Conservation (phyloP, 2,113 vertebrate genomes). For the Dascyllus trimaculatus region DNA sequence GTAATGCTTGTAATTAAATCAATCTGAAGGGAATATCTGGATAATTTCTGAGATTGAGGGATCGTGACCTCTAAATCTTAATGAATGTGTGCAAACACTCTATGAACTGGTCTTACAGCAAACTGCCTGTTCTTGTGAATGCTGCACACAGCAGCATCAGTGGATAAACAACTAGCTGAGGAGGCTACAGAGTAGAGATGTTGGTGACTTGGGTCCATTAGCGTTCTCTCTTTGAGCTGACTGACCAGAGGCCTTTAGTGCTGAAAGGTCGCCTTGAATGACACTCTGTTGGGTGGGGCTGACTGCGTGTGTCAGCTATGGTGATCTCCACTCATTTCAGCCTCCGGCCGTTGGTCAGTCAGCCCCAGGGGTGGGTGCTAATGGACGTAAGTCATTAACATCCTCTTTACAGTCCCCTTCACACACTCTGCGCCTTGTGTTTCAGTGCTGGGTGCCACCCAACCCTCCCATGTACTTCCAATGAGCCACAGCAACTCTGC, state of each 20-base stretch:
- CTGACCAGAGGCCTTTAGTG: slow-evolving; percentile 8
- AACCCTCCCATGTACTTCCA: slow-evolving; percentile 76
- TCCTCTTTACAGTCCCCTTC: slow-evolving; percentile 71
- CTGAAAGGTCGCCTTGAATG: slow-evolving; percentile 57
- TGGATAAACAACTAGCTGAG: slow-evolving; percentile 38
- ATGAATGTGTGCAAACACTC: slow-evolving; percentile 7
- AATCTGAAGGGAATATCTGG: slow-evolving; percentile 23
- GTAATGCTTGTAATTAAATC: slow-evolving; percentile 38
- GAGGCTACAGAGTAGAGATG: slow-evolving; percentile 19
- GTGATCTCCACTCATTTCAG: slow-evolving; percentile 37
- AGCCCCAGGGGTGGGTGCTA: slow-evolving; percentile 67
- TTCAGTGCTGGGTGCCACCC: slow-evolving; percentile 72
- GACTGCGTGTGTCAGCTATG: slow-evolving; percentile 37
- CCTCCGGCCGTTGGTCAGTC: slow-evolving; percentile 44
- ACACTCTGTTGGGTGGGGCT: slow-evolving; percentile 42
- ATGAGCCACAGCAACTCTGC: slow-evolving; percentile 73
- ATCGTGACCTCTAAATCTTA: slow-evolving; percentile 20
- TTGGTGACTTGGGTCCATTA: slow-evolving; percentile 45
- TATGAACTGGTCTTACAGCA: neutral
- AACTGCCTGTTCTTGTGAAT: slow-evolving; percentile 33
- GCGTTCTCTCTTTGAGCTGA: slow-evolving; percentile 17
- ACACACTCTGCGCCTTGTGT: slow-evolving; percentile 77
- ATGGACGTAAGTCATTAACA: slow-evolving; percentile 78
- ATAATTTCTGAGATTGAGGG: neutral
- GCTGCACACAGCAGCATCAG: slow-evolving; percentile 19